Percentiles rank a stretch among this genome's conserved stretches.
Evolutionary conservation across 2,113 vertebrate species (phyloP).

Genomic region (Cyprinodon variegatus): DNA sequence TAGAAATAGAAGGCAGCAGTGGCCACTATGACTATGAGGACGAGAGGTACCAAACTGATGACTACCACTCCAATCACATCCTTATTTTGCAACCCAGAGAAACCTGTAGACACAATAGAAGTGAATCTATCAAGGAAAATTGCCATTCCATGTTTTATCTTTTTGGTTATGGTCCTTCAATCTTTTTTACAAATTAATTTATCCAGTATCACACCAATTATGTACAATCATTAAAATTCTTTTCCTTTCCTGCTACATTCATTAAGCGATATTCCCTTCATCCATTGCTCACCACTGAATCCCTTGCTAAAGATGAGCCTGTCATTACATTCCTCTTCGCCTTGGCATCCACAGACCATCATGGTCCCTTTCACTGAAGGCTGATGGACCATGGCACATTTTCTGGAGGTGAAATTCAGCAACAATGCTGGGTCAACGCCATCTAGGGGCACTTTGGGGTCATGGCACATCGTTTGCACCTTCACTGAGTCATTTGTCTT

Average conservation of each 20-base stretch:
- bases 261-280: constrained; percentile 1
- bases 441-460: constrained; percentile 82
- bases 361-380: constrained; percentile 68
- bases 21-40: constrained; percentile 83
- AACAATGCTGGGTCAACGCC: constrained; percentile 83
- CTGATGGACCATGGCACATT: constrained; percentile 84
- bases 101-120: constrained; percentile 71
- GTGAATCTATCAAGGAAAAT: background rate
- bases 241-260: background rate
- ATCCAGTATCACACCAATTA: background rate
- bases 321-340: constrained; percentile 89
- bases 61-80: constrained; percentile 87
- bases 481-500: constrained; percentile 86
- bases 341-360: constrained; percentile 85
- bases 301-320: constrained; percentile 87
- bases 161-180: background rate
- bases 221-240: background rate
- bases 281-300: constrained; percentile 76
- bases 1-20: constrained; percentile 85
- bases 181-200: background rate
- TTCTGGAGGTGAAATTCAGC: constrained; percentile 82
- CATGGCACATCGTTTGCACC: constrained; percentile 85
- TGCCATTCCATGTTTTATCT: background rate
- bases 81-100: constrained; percentile 84
- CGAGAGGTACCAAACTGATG: constrained; percentile 86